Evolutionary conservation across 2,797 vertebrate genomes (phyloP), one percentile per base, ranked within the genome.

Genomic region (Allobates femoralis): DNA sequence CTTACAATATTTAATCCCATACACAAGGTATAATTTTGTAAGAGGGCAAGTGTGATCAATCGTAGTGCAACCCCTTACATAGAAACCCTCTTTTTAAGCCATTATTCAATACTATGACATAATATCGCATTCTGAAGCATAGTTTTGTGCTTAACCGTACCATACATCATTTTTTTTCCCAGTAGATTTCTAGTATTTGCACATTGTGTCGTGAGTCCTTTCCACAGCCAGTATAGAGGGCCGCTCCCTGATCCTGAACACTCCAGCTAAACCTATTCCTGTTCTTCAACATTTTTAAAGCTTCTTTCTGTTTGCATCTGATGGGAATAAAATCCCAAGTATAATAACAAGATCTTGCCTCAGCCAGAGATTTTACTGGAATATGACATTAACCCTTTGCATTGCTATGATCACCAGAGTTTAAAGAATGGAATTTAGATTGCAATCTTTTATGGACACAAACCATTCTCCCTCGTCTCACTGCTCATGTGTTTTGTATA

Each of bases 251-350:
- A 58, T 88, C 67, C 69, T 84, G 82, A 81, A 75, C 82, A 75
- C 86, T 88, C 76, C 77, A 88, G 82, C 32, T 81, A 80, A 85
- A 85, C 58, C 67, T 50, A 50, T 84, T 80, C 86, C 86, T 81
- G 86, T 88, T 88, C 69, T 88, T 84, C 86, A 88, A 88, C 86
- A 85, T 88, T 85, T 88, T 85, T 85, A 88, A 84, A 67, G 86
- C 58, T 14, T 81, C 58, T 87, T 58, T 76, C 86, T 88, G 82
- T 84, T 88, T 88, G 86, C 82, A 79, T 81, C 82, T 84, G 82
- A 84, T 88, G 86, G 86, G 82, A 88, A 88, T 75, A 56, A 88
- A 84, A 88, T 88, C 86, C 82, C 53, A 53, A 84, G 60, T 84
- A 88, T 84, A 88, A 88, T 85, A 88, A 88, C 82, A 88, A 69